A percentile compares a stretch with the other conserved stretches of the same genome.
Conservation (phyloP, 2,113 vertebrate species). For the Columba livia region DNA sequence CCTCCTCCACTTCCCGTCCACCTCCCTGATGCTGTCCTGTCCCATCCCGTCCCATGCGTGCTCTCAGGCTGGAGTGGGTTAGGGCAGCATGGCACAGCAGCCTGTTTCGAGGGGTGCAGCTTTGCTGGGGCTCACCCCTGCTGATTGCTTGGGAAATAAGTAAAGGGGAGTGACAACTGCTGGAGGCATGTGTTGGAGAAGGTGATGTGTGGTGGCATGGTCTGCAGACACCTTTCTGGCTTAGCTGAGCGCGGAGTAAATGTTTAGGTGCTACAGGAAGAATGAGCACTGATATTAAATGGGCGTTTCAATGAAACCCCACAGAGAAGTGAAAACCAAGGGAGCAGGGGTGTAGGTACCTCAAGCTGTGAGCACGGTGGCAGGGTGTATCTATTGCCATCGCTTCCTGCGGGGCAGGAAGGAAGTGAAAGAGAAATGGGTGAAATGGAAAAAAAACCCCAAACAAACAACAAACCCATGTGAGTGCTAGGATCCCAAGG, state of each 20-base stretch:
- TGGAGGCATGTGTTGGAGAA: not conserved
- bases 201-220: accelerated
- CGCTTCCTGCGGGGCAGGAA: not conserved
- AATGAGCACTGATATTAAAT: not conserved
- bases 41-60: not conserved
- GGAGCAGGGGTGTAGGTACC: not conserved
- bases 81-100: accelerated
- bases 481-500: accelerated
- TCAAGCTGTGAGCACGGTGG: accelerated
- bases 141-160: not conserved
- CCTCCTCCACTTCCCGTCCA: not conserved
- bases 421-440: not conserved
- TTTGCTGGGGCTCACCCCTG: not conserved
- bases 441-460: not conserved
- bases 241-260: not conserved
- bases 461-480: not conserved
- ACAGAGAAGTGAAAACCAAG: not conserved
- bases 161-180: not conserved
- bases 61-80: too few relatives aligned
- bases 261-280: not conserved
- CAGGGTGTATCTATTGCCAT: not conserved
- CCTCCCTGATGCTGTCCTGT: accelerated
- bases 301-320: not conserved
- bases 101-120: not conserved
- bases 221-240: accelerated